Conservation (phyloP, 2,888 invertebrate genomes). For the Harmothoe impar region DNA sequence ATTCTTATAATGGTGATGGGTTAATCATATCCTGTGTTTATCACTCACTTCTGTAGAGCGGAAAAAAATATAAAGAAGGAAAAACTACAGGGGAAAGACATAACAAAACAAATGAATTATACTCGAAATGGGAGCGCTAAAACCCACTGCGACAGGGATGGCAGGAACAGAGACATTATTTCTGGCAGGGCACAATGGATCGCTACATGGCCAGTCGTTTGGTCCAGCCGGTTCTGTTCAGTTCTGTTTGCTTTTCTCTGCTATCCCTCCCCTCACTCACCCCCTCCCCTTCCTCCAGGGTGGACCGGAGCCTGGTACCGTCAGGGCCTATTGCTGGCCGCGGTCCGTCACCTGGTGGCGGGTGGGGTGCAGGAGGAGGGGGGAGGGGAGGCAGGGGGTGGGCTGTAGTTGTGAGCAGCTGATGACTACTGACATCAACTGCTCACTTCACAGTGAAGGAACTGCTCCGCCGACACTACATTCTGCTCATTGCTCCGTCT, state of each 20-base stretch:
- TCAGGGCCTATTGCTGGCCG: not conserved
- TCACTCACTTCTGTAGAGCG: too few relatives aligned
- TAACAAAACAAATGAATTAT: too few relatives aligned
- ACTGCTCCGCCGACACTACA: not conserved
- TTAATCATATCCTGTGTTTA: too few relatives aligned
- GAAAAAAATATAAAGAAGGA: too few relatives aligned
- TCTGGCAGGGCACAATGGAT: slow-evolving; percentile 9
- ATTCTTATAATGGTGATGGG: too few relatives aligned
- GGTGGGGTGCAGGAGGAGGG: not conserved
- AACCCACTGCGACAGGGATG: not conserved
- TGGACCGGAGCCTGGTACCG: slow-evolving; percentile 23
- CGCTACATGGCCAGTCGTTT: not conserved
- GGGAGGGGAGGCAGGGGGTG: not conserved
- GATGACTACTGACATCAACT: not conserved
- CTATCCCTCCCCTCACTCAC: not conserved
- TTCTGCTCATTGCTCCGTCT: too few relatives aligned
- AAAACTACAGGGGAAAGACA: too few relatives aligned
- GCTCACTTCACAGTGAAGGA: not conserved
- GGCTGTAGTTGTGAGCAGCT: not conserved
- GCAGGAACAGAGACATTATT: not conserved
- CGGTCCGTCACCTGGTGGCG: slow-evolving; percentile 18
- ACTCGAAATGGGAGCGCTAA: too few relatives aligned
- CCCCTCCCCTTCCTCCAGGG: not conserved
- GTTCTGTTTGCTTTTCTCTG: not conserved
- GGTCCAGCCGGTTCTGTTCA: slow-evolving; percentile 40